Percentiles rank a stretch among this genome's conserved stretches.
phyloP scores from a whole-genome alignment of 2,113 vertebrate species.

The Hemiscyllium ocellatum region DNA sequence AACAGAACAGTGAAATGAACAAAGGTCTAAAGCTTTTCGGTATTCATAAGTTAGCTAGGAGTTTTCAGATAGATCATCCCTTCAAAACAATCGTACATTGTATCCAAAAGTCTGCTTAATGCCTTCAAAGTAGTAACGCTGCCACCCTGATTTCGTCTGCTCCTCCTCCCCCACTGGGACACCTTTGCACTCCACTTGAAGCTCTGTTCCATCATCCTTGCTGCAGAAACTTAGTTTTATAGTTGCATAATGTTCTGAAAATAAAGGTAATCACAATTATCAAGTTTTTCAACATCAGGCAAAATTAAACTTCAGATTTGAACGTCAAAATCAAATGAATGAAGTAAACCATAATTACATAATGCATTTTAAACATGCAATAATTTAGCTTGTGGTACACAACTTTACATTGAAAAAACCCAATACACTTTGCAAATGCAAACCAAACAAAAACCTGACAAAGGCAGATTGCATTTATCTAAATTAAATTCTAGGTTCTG shows the following conservation, averaged over 20 bases:
- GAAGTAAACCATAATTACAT: neutral
- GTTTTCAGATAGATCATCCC: conserved; percentile 4
- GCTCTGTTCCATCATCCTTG: conserved; percentile 69
- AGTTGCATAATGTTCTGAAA: conserved; percentile 75
- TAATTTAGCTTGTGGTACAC: no score
- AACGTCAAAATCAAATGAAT: neutral
- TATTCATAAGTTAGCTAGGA: conserved; percentile 13
- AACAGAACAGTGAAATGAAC: conserved; percentile 27
- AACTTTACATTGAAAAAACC: no score
- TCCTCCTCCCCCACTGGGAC: conserved; percentile 77
- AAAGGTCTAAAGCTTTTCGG: conserved; percentile 33
- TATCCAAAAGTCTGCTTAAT: conserved; percentile 92
- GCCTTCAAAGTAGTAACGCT: conserved; percentile 82
- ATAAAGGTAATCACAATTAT: conserved; percentile 10
- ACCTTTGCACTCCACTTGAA: conserved; percentile 70
- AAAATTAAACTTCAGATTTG: neutral
- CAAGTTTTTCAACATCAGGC: neutral
- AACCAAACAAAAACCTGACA: neutral
- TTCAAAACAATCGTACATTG: conserved; percentile 77
- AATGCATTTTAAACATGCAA: neutral
- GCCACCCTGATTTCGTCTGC: conserved; percentile 81
- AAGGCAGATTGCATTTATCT: no score
- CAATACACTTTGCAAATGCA: no score
- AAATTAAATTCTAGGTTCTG: no score
- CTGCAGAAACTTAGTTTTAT: conserved; percentile 70